phyloP scores from a whole-genome alignment of 1,140 invertebrate genomes.

The Harlomillsia oculata region DNA sequence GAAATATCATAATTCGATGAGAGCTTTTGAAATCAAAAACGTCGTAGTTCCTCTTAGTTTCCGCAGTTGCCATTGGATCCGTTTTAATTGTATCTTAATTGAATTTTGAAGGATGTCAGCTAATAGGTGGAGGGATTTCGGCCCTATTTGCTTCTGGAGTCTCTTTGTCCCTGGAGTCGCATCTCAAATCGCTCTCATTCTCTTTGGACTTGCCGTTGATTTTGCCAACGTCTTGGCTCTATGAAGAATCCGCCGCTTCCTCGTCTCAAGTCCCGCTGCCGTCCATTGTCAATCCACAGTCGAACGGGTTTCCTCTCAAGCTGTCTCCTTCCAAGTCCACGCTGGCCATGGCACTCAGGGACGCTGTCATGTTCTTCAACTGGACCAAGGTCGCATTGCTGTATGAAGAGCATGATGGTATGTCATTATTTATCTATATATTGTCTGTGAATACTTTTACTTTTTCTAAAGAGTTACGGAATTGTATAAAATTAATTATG shows the following conservation, averaged over 20 bases:
- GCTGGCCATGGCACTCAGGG: constrained; percentile 72
- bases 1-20: no score
- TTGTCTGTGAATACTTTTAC: neutral
- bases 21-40: no score
- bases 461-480: no score
- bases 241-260: constrained; percentile 11
- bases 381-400: constrained; percentile 89
- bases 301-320: constrained; percentile 77
- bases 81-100: constrained; percentile 24
- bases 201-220: constrained; percentile 78
- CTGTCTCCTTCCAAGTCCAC: constrained; percentile 74
- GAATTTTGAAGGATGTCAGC: constrained; percentile 63
- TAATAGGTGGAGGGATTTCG: constrained; percentile 72
- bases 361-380: constrained; percentile 77
- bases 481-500: no score
- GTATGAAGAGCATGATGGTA: constrained; percentile 80
- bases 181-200: constrained; percentile 81
- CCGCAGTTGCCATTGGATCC: no score
- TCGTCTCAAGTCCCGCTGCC: neutral
- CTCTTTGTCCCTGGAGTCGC: constrained; percentile 66
- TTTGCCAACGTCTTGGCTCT: constrained; percentile 30
- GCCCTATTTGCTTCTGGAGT: constrained; percentile 75
- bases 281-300: constrained; percentile 25
- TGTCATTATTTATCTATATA: neutral
- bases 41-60: no score